phyloP scores from a whole-genome alignment of 1,140 invertebrate species.

The Pseudobourletiella spinata region DNA sequence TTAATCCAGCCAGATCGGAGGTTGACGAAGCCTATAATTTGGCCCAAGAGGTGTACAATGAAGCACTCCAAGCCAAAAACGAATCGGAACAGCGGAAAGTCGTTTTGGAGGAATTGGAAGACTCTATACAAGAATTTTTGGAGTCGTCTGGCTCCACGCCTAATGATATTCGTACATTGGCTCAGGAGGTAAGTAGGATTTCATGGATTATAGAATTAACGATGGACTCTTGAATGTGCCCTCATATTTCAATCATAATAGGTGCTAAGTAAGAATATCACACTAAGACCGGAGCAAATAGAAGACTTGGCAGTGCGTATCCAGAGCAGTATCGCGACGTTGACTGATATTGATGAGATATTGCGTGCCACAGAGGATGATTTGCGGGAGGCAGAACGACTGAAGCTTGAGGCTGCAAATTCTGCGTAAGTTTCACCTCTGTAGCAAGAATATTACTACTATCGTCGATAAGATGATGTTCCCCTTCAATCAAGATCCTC shows the following conservation, averaged over 20 bases:
- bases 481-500: too few species aligned
- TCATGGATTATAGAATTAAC: too few species aligned
- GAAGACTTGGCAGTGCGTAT: conserved; percentile 70
- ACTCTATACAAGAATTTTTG: conserved; percentile 65
- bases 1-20: conserved; percentile 50
- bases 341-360: conserved; percentile 84
- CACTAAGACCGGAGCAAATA: conserved; percentile 75
- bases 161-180: conserved; percentile 65
- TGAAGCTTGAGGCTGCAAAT: conserved; percentile 65
- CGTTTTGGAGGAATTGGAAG: conserved; percentile 51
- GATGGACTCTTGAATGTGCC: too few species aligned
- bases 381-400: conserved; percentile 57
- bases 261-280: conserved; percentile 54
- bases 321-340: conserved; percentile 68
- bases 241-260: too few species aligned
- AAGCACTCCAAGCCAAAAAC: conserved; percentile 48
- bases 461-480: too few species aligned
- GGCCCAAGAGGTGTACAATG: conserved; percentile 52
- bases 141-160: conserved; percentile 66
- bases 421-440: conserved; percentile 59
- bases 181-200: conserved; percentile 56
- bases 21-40: conserved; percentile 48
- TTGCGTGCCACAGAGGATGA: conserved; percentile 73
- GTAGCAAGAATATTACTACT: too few species aligned
- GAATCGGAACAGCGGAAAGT: conserved; percentile 47